A percentile compares a stretch with the other conserved stretches of the same genome.
phyloP scores from a whole-genome alignment of 1,140 invertebrate genomes.

The Cyrtorhinus lividipennis region DNA sequence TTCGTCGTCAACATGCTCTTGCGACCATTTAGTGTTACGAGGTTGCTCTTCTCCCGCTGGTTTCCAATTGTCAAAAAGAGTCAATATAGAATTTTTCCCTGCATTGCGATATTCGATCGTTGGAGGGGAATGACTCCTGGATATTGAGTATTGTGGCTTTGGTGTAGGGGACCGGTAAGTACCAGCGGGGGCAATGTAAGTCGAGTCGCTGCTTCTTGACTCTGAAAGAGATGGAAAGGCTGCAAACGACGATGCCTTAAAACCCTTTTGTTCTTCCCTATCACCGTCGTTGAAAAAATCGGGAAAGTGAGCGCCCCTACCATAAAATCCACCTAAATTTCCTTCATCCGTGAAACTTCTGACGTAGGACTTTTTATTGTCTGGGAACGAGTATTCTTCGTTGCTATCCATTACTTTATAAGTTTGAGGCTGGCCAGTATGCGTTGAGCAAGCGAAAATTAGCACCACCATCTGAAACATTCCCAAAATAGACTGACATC shows the following conservation, averaged over 20 bases:
- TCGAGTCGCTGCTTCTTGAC: not conserved
- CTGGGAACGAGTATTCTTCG: not conserved
- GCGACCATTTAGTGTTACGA: not conserved
- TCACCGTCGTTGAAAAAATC: not conserved
- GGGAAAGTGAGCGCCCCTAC: not conserved
- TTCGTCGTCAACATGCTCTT: not conserved
- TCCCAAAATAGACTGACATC: too few species aligned
- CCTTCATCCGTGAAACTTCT: not conserved
- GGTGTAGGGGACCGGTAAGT: not conserved
- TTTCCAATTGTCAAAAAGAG: slow-evolving; percentile 14
- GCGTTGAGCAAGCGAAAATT: not conserved
- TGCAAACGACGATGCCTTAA: not conserved
- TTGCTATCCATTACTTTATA: slow-evolving; percentile 8
- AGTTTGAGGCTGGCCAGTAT: not conserved
- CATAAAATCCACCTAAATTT: not conserved
- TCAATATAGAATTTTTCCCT: slow-evolving; percentile 11
- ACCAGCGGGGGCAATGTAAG: not conserved
- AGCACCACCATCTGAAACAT: slow-evolving; percentile 22
- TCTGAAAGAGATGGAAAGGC: not conserved
- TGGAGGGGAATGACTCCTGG: not conserved
- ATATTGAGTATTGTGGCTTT: not conserved
- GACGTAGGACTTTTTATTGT: not conserved
- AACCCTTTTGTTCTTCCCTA: not conserved
- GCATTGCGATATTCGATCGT: not conserved
- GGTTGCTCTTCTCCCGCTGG: slow-evolving; percentile 10